Evolutionary conservation across 2,797 vertebrate species (phyloP), one percentile per base, ranked within the genome.

Genomic region (Brotula barbata): DNA sequence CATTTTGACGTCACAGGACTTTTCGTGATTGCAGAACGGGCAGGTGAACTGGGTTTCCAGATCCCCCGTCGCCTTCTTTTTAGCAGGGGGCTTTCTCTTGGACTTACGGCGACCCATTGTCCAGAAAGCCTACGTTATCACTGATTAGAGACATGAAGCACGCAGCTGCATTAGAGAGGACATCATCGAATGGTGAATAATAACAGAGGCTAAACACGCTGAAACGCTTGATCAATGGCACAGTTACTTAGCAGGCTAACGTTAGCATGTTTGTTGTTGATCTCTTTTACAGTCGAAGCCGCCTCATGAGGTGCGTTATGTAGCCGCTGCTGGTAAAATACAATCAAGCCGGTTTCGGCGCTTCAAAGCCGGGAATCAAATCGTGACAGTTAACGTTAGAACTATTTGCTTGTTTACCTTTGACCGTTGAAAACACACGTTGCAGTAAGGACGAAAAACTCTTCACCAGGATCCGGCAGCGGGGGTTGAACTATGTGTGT

Each of bases 11-110:
- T 98, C 95, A 45, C 95, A 98, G 1, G 95, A 96, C 44, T 96
- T 97, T 87, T 97, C 94, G 64, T 98, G 95, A 80, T 97, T 98
- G 78, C 96, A 98, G 89, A 98, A 98, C 0, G 96, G 96, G 66
- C 96, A 98, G 19, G 96, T 97, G 52, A 98, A 98, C 87, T 96
- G 95, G 3, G 92, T 92, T 46, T 95, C 95, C 77, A 97, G 80
- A 23, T 94, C 94, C 15, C 95, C 94, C 0, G 95, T 96, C 93
- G 96, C 87, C 81, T 95, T 96, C 84, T 96, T 96, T 85, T 96
- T 97, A 0, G 94, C 92, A 2, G 94, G 94, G 0, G 95, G 94
- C 88, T 97, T 97, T 78, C 95, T 87, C 83, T 98, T n/a, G n/a
- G n/a, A n/a, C n/a, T n/a, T 97, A 34, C 95, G 91, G 71, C 95